phyloP scores from a whole-genome alignment of 2,113 vertebrate genomes.

The Glaucomys volans region DNA sequence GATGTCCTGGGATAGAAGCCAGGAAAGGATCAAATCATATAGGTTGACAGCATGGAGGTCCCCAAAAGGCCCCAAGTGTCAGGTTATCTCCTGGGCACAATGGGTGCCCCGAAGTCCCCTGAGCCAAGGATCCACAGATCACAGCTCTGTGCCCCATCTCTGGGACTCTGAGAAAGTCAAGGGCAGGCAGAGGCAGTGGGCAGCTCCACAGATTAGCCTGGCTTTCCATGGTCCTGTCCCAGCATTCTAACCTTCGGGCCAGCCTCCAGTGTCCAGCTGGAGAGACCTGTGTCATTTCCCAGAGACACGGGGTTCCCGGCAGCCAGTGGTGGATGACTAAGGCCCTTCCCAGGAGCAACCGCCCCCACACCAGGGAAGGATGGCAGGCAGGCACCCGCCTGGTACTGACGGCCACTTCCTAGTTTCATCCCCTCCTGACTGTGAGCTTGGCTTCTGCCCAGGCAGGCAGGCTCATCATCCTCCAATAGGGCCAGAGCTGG shows the following conservation, averaged over 20 bases:
- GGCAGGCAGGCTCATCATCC: not conserved
- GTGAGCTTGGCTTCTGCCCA: not conserved
- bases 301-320: not conserved
- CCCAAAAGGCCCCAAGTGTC: not conserved
- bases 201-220: not conserved
- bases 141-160: not conserved
- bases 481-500: not conserved
- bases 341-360: constrained; percentile 15
- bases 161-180: not conserved
- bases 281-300: not conserved
- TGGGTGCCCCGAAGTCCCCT: not conserved
- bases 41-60: not conserved
- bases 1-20: not conserved
- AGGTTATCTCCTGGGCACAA: not conserved
- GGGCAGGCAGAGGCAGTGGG: not conserved
- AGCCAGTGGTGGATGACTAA: constrained; percentile 27
- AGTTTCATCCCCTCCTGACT: constrained; percentile 27
- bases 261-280: not conserved
- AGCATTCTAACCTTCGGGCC: not conserved
- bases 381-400: not conserved
- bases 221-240: not conserved
- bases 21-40: not conserved
- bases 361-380: constrained; percentile 18
- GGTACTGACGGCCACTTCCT: constrained; percentile 58
- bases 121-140: not conserved